Conservation (phyloP, 2,797 vertebrate species). For the Chaetophractus vellerosus region DNA sequence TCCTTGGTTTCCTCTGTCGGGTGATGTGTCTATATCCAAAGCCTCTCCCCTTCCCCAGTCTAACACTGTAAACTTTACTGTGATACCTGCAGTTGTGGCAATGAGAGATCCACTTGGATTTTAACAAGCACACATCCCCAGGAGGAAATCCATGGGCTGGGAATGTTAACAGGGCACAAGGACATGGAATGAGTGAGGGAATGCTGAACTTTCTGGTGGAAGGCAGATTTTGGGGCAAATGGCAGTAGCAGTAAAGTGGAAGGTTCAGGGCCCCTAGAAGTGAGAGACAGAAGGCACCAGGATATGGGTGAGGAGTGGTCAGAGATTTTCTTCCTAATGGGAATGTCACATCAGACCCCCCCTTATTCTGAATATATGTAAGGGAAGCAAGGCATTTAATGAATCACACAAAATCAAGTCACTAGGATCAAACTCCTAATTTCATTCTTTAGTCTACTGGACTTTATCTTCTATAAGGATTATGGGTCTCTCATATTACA, state of each 20-base stretch:
- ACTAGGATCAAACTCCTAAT: slow-evolving; percentile 46
- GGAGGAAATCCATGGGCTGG: neutral
- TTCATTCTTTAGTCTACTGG: slow-evolving; percentile 32
- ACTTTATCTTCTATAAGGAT: neutral
- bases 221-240: neutral
- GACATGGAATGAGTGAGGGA: neutral
- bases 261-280: neutral
- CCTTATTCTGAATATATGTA: slow-evolving; percentile 28
- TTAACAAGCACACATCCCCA: neutral
- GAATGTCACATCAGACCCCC: slow-evolving; percentile 6
- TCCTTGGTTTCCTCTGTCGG: neutral
- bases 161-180: neutral
- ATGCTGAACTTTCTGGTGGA: neutral
- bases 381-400: slow-evolving; percentile 45
- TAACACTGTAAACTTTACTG: slow-evolving; percentile 13
- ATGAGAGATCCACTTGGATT: neutral
- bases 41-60: neutral
- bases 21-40: neutral
- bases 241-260: neutral
- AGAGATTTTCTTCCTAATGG: neutral
- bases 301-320: neutral
- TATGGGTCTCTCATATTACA: neutral
- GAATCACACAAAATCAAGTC: slow-evolving; percentile 31
- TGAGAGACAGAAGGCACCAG: neutral
- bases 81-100: neutral